A percentile compares a stretch with the other conserved stretches of the same genome.
Evolutionary conservation across 1,140 invertebrate genomes (phyloP).

Genomic region (Drosophila tsacasi): DNA sequence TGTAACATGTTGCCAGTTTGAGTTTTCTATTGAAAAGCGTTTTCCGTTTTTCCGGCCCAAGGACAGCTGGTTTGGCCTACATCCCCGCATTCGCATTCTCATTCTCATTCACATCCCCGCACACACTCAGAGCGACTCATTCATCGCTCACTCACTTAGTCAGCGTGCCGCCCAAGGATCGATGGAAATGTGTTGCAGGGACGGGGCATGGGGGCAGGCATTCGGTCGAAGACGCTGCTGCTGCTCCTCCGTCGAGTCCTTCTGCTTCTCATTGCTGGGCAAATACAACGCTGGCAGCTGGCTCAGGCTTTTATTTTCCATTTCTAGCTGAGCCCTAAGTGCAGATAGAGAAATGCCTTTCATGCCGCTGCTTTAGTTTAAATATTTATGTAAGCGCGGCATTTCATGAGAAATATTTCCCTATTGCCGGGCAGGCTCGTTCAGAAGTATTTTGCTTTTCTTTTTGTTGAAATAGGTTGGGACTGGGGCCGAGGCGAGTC

Average conservation of each 20-base stretch:
- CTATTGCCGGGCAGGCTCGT: constrained; percentile 40
- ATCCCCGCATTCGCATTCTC: constrained; percentile 31
- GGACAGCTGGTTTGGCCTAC: constrained; percentile 64
- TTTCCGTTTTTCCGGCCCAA: constrained; percentile 68
- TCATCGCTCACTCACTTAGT: constrained; percentile 49
- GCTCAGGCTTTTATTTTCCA: constrained; percentile 64
- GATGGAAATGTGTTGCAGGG: constrained; percentile 5
- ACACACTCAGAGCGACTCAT: constrained; percentile 30
- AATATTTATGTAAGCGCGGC: constrained; percentile 71
- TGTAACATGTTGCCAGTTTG: constrained; percentile 54
- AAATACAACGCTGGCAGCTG: constrained; percentile 52
- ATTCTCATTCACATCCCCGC: constrained; percentile 24
- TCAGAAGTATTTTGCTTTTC: constrained; percentile 54
- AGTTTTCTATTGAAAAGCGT: constrained; percentile 64
- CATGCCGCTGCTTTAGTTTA: constrained; percentile 66
- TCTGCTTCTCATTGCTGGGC: constrained; percentile 12
- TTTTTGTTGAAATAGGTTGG: constrained; percentile 64
- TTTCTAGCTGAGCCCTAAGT: constrained; percentile 30
- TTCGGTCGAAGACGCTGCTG: constrained; percentile 21
- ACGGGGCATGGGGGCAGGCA: background rate
- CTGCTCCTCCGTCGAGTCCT: constrained; percentile 10
- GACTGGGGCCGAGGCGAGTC: constrained; percentile 37
- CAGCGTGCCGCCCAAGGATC: constrained; percentile 44
- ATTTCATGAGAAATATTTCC: constrained; percentile 70
- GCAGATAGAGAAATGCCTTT: constrained; percentile 49